These are phyloP conservation scores for Benthosema pterotum DNA, from an alignment of 2,797 vertebrate genomes.

Conservation along the genomic window DNA sequence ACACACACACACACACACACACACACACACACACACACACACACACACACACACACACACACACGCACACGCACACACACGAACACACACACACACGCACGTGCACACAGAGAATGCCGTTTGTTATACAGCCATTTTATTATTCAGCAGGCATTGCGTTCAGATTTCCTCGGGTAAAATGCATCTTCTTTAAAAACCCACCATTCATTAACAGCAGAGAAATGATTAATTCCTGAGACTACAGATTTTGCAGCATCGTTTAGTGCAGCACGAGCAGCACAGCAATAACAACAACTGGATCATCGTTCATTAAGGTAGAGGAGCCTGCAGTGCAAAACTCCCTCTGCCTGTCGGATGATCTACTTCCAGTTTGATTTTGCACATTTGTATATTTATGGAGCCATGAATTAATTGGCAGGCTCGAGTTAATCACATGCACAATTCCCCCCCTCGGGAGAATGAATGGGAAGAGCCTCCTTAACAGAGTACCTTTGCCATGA, in stretches of 20 bases:
- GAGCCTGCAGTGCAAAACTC: slow-evolving; percentile 28
- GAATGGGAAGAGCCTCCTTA: slow-evolving; percentile 67
- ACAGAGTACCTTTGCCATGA: slow-evolving; percentile 42
- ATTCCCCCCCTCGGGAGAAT: slow-evolving; percentile 63
- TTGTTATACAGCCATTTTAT: not conserved
- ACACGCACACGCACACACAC: too few species aligned
- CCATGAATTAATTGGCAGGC: slow-evolving; percentile 77
- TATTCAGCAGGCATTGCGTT: slow-evolving; percentile 13
- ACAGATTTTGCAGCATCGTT: slow-evolving; percentile 44
- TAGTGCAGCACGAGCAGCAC: slow-evolving; percentile 19
- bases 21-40: too few species aligned
- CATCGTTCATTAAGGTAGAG: slow-evolving; percentile 49
- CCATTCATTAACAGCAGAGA: slow-evolving; percentile 13
- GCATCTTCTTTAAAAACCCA: slow-evolving; percentile 23
- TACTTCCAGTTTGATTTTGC: slow-evolving; percentile 68
- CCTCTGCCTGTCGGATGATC: slow-evolving; percentile 55
- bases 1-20: too few species aligned
- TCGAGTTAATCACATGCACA: slow-evolving; percentile 75
- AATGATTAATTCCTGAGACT: slow-evolving; percentile 29
- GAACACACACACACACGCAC: too few species aligned
- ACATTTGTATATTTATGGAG: slow-evolving; percentile 80
- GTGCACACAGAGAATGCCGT: not conserved
- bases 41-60: too few species aligned
- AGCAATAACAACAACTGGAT: slow-evolving; percentile 46
- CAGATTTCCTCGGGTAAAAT: slow-evolving; percentile 15